Evolutionary conservation across 1,140 invertebrate genomes (phyloP), one percentile per base, ranked within the genome.

Genomic region (Dufourea novaeangliae): DNA sequence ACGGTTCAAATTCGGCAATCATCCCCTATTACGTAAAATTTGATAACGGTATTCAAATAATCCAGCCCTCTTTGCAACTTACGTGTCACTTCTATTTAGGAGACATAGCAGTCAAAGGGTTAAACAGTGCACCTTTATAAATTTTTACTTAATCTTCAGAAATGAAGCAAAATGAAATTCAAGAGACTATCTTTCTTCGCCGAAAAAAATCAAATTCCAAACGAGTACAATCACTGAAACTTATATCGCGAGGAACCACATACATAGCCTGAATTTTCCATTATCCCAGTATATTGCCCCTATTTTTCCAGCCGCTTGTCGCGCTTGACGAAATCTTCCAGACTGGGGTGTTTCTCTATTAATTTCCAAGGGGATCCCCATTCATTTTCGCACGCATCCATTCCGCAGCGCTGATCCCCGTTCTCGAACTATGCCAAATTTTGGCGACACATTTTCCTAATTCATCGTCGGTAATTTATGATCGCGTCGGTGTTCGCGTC

Each of bases 391-490:
- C 22, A 12, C 34, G 37, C 22, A 11, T 32, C 11, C 50, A 34
- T 14, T 56, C 14, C 14, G n/a, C n/a, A n/a, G n/a, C 17, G 17
- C n/a, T n/a, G n/a, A n/a, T n/a, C 44, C 25, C 7, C 37, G 50
- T 34, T 20, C 32, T 54, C 34, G 22, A 81, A 76, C 79, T 84
- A 81, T 79, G 72, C 68, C 63, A 59, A 83, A 85, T 85, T 85
- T 86, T 46, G 52, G 39, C 76, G 83, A 79, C 83, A 83, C 82
- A 86, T 85, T 86, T 86, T 85, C 84, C 22, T 78, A 79, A 85
- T 82, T 86, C 84, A 82, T 85, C 83, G 66, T 12, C 37, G 17
- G 54, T 79, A 79, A 85, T 86, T 85, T 85, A 86, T 75, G 80
- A 44, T 27, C 56, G 25, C 20, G 46, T 12, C 37, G 27, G 41